A percentile compares a stretch with the other conserved stretches of the same genome.
These are phyloP conservation scores for Meriones unguiculatus DNA, from an alignment of 2,113 vertebrate genomes.

Conservation along the genomic window DNA sequence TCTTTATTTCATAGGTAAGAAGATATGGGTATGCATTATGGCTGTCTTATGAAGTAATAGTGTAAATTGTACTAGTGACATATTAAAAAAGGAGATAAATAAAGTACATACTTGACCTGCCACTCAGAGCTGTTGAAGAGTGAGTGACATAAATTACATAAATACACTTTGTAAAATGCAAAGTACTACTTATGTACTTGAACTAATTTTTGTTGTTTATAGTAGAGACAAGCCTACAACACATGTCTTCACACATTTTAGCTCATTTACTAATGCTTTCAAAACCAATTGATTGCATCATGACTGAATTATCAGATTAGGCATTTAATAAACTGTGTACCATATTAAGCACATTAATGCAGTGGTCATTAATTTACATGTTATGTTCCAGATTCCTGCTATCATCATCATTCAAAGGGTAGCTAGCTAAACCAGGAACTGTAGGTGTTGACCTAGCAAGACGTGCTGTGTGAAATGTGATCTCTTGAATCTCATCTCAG, in stretches of 20 bases:
- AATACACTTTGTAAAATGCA: not conserved
- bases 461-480: not conserved
- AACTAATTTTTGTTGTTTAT: not conserved
- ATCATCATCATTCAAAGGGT: not conserved
- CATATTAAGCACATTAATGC: not conserved
- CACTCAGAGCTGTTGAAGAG: not conserved
- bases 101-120: not conserved
- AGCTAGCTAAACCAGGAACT: not conserved
- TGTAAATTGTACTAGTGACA: not conserved
- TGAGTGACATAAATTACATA: not conserved
- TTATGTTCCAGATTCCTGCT: rapidly evolving
- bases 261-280: not conserved
- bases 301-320: not conserved
- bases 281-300: not conserved
- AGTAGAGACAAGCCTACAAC: not conserved
- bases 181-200: not conserved
- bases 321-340: not conserved
- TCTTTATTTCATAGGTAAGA: not conserved
- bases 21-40: not conserved
- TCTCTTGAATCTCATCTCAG: not conserved
- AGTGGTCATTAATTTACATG: not conserved
- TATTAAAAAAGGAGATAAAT: not conserved
- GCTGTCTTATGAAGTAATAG: not conserved
- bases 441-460: no score
- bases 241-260: not conserved